A percentile compares a stretch with the other conserved stretches of the same genome.
Evolutionary conservation across 2,113 vertebrate species (phyloP).

Genomic region (Canis aureus): DNA sequence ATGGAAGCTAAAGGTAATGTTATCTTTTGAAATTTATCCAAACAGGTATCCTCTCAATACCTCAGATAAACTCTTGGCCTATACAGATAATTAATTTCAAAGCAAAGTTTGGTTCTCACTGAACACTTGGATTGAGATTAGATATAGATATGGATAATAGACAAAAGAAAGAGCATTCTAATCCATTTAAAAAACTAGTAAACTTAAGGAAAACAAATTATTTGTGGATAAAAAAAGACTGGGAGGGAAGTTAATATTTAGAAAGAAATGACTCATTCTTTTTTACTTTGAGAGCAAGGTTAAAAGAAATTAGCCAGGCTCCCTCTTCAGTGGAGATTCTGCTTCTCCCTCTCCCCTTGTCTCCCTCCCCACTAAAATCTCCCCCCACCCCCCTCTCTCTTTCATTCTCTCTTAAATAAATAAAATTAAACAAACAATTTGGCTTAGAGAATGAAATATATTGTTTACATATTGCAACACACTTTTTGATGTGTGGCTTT

Average conservation of each 20-base stretch:
- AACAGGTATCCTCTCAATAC: background rate
- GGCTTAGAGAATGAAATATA: background rate
- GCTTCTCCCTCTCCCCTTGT: background rate
- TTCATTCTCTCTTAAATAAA: no score
- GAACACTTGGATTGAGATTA: background rate
- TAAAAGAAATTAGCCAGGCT: background rate
- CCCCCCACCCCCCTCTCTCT: no score
- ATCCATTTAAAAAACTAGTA: background rate
- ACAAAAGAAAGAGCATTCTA: background rate
- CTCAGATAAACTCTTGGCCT: background rate
- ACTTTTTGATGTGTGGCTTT: background rate
- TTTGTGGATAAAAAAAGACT: background rate
- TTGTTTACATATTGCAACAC: background rate
- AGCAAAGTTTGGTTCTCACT: background rate
- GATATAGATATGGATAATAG: background rate
- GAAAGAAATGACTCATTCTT: background rate
- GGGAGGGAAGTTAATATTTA: background rate
- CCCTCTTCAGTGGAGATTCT: background rate
- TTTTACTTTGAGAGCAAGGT: background rate
- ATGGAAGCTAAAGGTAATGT: background rate
- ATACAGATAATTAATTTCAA: background rate
- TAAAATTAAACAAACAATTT: background rate
- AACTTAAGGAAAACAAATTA: constrained; percentile 6
- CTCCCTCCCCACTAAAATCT: no score
- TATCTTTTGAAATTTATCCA: background rate